Evolutionary conservation across 1,140 invertebrate genomes (phyloP), one percentile per base, ranked within the genome.

Genomic region (Nomia melanderi): DNA sequence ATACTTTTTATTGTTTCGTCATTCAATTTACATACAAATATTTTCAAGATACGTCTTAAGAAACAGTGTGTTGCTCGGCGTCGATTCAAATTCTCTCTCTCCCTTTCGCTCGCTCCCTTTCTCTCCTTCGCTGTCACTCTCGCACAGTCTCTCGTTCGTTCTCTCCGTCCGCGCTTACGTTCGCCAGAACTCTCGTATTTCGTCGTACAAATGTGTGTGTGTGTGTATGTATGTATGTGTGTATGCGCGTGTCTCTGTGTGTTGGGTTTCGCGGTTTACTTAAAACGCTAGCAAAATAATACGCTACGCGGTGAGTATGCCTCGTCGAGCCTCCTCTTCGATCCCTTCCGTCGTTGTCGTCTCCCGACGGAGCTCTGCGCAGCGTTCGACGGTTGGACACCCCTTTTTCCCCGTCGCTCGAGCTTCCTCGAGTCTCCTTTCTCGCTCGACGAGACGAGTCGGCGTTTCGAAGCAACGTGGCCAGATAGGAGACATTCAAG

Each of bases 1-100:
- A 87, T 88, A 87, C 74, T 87, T 87, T 89, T 89, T 90, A 88
- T 90, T 88, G 74, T 79, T 87, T 91, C 87, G 85, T 91, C 87
- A 88, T 85, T 90, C 88, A 91, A 44, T 91, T 90, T 91, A 91
- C 90, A 91, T 91, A 90, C 86, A 91, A 90, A 91, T 90, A 90
- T 88, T 88, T 82, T 86, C 87, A 88, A 88, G 86, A 88, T 88
- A 85, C 86, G 84, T 83, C 84, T 87, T 88, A 86, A 86, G 82
- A 89, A 90, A 87, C 78, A 78, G 73, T 78, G 66, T 75, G 56
- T 63, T 74, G 57, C 65, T 79, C 81, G 66, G 86, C 72, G 70
- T 78, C 83, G 60, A 74, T 74, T 81, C 67, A 63, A 82, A 85
- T 44, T 44, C 63, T 80, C 81, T 59, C 70, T 74, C 47, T n/a